A percentile compares a stretch with the other conserved stretches of the same genome.
Conservation (phyloP, 2,113 vertebrate genomes). For the Sterrhoptilus dennistouni region DNA sequence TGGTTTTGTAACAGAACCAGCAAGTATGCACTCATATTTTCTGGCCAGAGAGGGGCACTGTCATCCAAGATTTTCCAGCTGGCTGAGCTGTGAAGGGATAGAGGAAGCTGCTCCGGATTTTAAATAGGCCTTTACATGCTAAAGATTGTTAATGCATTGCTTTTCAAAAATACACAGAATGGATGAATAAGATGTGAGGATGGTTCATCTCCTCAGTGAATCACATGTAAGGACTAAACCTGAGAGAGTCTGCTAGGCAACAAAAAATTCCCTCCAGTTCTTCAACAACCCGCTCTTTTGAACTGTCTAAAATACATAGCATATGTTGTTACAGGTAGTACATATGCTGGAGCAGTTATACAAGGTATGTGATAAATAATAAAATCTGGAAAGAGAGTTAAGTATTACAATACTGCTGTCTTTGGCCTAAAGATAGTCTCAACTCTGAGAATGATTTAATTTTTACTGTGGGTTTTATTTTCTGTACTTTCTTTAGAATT, state of each 20-base stretch:
- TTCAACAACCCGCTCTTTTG: background rate
- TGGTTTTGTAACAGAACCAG: background rate
- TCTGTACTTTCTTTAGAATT: background rate
- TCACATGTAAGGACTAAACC: background rate
- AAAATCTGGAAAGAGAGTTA: background rate
- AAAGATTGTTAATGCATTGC: background rate
- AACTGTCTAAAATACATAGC: background rate
- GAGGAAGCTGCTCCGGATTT: background rate
- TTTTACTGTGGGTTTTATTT: background rate
- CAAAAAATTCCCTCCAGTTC: background rate
- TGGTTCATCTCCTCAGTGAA: background rate
- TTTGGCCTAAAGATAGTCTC: background rate
- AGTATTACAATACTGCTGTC: background rate
- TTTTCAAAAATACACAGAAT: background rate
- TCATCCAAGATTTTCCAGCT: slow-evolving; percentile 56
- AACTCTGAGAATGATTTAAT: background rate
- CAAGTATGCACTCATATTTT: background rate
- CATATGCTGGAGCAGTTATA: background rate
- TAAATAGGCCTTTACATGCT: background rate
- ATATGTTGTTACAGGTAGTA: background rate
- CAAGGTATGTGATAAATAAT: background rate
- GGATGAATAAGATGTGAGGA: background rate
- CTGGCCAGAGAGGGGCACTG: slow-evolving; percentile 74
- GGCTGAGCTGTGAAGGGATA: background rate
- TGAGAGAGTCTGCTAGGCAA: background rate